phyloP scores from a whole-genome alignment of 2,888 invertebrate species.

The Biston stratarius region DNA sequence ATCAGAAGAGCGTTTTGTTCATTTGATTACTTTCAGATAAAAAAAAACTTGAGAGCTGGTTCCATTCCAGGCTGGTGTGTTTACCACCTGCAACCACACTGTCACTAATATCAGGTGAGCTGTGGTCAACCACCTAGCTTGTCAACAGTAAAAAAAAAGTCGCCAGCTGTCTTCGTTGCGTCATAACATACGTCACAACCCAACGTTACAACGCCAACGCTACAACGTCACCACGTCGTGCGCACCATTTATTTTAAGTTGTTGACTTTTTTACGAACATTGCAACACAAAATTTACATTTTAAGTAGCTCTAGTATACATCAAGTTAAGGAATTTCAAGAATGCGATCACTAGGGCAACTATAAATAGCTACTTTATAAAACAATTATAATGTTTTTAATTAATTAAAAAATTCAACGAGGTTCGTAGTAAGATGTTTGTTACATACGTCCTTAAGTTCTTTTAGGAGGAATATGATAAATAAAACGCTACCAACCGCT shows the following conservation, averaged over 20 bases:
- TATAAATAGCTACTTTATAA: slow-evolving; percentile 41
- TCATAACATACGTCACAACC: neutral
- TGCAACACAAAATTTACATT: slow-evolving; percentile 7
- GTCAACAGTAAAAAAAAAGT: neutral
- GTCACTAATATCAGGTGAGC: no score
- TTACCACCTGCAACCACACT: no score
- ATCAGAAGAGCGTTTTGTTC: no score
- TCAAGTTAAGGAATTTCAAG: slow-evolving; percentile 15
- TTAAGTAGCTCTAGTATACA: neutral
- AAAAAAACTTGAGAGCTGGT: no score
- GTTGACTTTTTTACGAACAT: slow-evolving; percentile 2
- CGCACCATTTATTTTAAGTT: no score
- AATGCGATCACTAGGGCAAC: slow-evolving; percentile 48
- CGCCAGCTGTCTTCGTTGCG: neutral
- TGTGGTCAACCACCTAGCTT: no score
- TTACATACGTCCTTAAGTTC: slow-evolving; percentile 20
- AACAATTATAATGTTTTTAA: slow-evolving; percentile 38
- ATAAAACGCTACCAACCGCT: no score
- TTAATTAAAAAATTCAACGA: slow-evolving; percentile 21
- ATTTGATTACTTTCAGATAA: no score
- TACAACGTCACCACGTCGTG: neutral
- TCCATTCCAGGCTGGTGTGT: no score
- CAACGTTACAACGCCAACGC: neutral
- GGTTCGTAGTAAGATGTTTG: neutral
- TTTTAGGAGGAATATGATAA: no score